Base-by-base conservation (phyloP, 2,888 invertebrate species). In the Empis livida region DNA sequence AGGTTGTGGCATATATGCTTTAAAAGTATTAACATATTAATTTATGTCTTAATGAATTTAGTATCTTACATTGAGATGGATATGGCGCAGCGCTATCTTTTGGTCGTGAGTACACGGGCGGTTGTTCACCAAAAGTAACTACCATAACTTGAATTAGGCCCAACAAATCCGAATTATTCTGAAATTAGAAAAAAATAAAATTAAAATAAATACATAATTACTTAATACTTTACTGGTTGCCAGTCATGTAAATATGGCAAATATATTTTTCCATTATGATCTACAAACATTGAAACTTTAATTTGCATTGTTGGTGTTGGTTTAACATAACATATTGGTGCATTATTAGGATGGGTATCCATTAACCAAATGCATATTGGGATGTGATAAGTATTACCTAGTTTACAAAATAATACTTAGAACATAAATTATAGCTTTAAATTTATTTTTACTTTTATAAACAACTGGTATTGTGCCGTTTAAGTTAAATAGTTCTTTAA, bases 181-280 rank as follows among this genome's bases (percentile, higher is more conserved):
- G 8, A 27, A 41, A 41, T 9, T 13, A 13, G 13, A 40, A 3
- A 20, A 39, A 17, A 2, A 20, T 23, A 10, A 13, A 13, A 32
- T 8, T 35, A 5, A 35, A 35, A 13, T n/a, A 35, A 13, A n/a
- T 5, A 32, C n/a, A n/a, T n/a, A n/a, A 32, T 32, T 8, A 32
- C 11, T 32, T 10, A 5, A 32, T 32, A 13, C 35, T 74, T 71
- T 69, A 81, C 81, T 42, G 80, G 78, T 48, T 78, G 74, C 99
- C 99, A 99, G 57, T 96, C 92, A 62, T 94, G 92, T 50, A 99
- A 73, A 73, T 93, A 99, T 2, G 97, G 97, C 60, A 97, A 74
- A 68, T 95, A 97, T 46, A 99, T 82, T 70, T 92, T 92, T 32
- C 99, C 99, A 71, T 85, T 92, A 61, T 84, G 84, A 68, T 97